Base-by-base conservation (phyloP, 2,888 invertebrate genomes). In the Cactoblastis cactorum region DNA sequence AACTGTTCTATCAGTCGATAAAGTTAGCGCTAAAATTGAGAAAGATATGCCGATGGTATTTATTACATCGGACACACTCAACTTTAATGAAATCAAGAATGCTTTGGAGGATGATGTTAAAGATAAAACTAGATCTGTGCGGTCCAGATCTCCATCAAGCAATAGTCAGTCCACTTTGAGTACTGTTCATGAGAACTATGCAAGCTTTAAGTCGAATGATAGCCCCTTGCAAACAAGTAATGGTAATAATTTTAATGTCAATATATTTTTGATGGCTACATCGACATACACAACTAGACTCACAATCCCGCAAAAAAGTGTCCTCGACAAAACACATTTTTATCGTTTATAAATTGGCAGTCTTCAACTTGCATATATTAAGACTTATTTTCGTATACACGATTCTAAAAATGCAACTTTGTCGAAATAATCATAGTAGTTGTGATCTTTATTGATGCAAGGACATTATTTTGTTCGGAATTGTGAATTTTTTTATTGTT, bases 81-180 rank as follows among this genome's bases (percentile, higher is more conserved):
- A 19, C 9, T 33, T 33, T 11, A 41, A 41, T 0, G 46, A 62
- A 0, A 55, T 47, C 32, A 59, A 53, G 35, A 59, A 59, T 2
- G 63, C 61, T 37, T 54, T 51, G 12, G 67, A 63, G 39, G 55
- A 58, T n/a, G 55, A 58, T 12, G 41, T 34, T 0, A 61, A 60
- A 22, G 54, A 64, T 22, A 74, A 63, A 51, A 57, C 49, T 33
- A 59, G 61, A 39, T 63, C 61, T 4, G 62, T 63, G 0, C 70
- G 74, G 17, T 86, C 84, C 0, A 83, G 81, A 39, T 83, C 87
- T 0, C 80, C 85, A 0, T 83, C 82, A 0, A 82, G 73, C 51
- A 85, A 77, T 60, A 88, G 79, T 54, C 80, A 72, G 2, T 81
- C 85, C 0, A 85, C 87, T 12, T 56, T 82, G 15, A 85, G 80